Percentiles rank a stretch among this genome's conserved stretches.
phyloP scores from a whole-genome alignment of 2,113 vertebrate species.

The Megaceryle maxima region DNA sequence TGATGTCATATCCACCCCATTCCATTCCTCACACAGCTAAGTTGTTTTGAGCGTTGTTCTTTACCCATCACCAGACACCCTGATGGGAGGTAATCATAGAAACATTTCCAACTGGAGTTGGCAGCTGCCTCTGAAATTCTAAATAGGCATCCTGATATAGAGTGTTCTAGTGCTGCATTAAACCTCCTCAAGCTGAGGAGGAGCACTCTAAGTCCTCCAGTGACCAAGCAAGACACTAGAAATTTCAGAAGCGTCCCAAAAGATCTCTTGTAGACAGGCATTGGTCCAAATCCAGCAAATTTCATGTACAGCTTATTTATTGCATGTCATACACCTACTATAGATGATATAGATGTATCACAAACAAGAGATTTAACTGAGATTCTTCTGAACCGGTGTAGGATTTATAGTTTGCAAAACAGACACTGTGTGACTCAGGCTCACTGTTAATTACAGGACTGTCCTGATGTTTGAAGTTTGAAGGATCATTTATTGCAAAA shows the following conservation, averaged over 20 bases:
- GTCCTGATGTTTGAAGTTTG: neutral
- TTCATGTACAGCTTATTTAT: neutral
- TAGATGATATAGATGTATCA: neutral
- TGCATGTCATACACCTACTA: neutral
- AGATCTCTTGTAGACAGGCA: accelerated
- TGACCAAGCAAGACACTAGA: neutral
- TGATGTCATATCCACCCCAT: neutral
- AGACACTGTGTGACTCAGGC: neutral
- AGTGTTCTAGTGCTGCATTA: neutral
- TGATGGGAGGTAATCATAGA: neutral
- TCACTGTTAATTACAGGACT: neutral
- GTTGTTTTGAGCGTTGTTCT: neutral
- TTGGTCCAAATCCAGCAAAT: neutral
- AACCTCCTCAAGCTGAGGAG: neutral
- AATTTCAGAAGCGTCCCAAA: neutral
- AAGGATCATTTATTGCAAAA: neutral
- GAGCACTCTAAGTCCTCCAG: neutral
- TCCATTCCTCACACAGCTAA: neutral
- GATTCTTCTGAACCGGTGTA: neutral
- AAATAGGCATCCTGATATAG: neutral
- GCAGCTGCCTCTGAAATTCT: neutral
- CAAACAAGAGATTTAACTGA: neutral
- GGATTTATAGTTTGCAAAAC: neutral
- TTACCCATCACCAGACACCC: neutral
- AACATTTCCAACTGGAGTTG: neutral